These are phyloP conservation scores for Alectura lathami DNA, from an alignment of 2,113 vertebrate genomes.

Conservation along the genomic window DNA sequence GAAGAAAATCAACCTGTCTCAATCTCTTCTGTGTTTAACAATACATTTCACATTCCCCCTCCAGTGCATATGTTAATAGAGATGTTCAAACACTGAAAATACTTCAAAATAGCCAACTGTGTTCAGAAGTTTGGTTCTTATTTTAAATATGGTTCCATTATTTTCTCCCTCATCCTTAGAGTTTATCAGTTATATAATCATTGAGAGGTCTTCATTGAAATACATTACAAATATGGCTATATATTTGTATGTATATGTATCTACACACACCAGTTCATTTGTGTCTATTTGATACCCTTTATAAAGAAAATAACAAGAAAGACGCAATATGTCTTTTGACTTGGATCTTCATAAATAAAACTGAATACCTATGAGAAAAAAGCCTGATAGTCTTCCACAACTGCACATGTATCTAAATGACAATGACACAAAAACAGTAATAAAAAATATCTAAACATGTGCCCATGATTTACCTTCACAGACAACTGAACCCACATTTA, in stretches of 20 bases:
- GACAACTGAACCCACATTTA: background rate
- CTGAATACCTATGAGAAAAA: background rate
- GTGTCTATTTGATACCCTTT: background rate
- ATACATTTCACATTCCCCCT: background rate
- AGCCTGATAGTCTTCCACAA: background rate
- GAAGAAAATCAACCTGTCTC: background rate
- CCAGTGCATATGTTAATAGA: background rate
- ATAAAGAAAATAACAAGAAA: background rate
- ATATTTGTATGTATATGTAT: background rate
- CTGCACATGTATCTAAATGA: background rate
- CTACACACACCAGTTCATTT: background rate
- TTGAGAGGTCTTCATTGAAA: background rate
- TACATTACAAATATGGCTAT: background rate
- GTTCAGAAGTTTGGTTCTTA: background rate
- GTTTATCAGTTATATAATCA: background rate
- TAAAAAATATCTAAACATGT: background rate
- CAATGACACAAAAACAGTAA: background rate
- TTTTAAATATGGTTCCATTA: background rate
- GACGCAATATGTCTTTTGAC: background rate
- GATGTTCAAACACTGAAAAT: background rate
- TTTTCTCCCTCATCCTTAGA: background rate
- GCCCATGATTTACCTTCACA: background rate
- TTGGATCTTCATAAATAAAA: background rate
- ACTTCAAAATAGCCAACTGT: background rate
- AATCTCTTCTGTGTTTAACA: background rate